Evolutionary conservation across 1,140 invertebrate species (phyloP).

Genomic region (Leptestheria dahalacensis): DNA sequence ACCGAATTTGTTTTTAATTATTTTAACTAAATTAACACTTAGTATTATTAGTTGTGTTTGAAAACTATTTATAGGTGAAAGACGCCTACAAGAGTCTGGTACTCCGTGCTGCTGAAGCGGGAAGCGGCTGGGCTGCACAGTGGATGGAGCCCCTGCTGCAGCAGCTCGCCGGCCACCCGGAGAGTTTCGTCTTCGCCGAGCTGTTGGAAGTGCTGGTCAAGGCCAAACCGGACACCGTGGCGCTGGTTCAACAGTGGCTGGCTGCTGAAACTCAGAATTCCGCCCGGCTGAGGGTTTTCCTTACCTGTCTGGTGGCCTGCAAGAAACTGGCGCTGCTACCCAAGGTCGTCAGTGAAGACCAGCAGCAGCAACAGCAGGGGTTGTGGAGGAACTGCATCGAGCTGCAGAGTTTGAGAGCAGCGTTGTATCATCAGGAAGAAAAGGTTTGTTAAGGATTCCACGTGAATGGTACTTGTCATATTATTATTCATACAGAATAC

Average conservation of each 20-base stretch:
- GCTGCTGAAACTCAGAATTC: background rate
- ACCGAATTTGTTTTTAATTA: background rate
- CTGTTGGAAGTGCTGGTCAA: background rate
- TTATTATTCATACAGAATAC: too few relatives aligned
- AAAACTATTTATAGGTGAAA: background rate
- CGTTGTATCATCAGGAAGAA: background rate
- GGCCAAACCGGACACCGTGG: background rate
- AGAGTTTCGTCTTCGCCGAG: background rate
- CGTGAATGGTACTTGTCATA: too few relatives aligned
- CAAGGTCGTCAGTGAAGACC: background rate
- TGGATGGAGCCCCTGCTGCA: background rate
- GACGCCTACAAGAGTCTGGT: background rate
- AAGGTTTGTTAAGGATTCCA: background rate
- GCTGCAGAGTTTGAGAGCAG: background rate
- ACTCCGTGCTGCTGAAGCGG: background rate
- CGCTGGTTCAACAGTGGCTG: background rate
- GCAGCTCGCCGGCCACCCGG: background rate
- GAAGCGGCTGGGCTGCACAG: background rate
- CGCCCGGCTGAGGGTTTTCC: background rate
- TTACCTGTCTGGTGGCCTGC: background rate
- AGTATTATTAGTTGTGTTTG: too few relatives aligned
- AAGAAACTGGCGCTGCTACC: background rate
- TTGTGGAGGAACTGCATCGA: background rate
- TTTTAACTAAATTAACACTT: background rate
- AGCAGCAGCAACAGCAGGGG: background rate